phyloP scores from a whole-genome alignment of 2,888 invertebrate species.

The Brachyptera putata region DNA sequence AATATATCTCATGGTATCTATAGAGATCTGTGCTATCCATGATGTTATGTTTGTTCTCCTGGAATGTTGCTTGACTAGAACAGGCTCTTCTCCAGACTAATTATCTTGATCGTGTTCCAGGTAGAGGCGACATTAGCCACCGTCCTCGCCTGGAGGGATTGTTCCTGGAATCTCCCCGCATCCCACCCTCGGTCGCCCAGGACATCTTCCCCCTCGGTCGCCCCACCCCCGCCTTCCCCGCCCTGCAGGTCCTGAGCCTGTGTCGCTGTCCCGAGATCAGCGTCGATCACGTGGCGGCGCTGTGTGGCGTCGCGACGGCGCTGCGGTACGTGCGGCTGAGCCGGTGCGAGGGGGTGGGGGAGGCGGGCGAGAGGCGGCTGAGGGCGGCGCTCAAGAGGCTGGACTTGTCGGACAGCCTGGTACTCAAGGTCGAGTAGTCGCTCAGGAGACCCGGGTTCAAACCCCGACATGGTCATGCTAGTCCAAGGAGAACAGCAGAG shows the following conservation, averaged over 20 bases:
- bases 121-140: constrained; percentile 24
- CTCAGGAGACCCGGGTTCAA: too few relatives aligned
- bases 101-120: not conserved
- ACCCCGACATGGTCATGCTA: too few relatives aligned
- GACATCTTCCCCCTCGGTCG: constrained; percentile 28
- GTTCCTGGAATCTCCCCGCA: constrained; percentile 39
- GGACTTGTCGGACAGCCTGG: not conserved
- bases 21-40: too few relatives aligned
- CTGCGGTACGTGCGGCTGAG: constrained; percentile 35
- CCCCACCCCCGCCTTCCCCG: constrained; percentile 26
- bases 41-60: too few relatives aligned
- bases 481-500: too few relatives aligned
- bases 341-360: constrained; percentile 33
- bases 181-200: constrained; percentile 30
- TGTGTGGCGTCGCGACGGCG: constrained; percentile 25
- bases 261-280: constrained; percentile 37
- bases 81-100: too few relatives aligned
- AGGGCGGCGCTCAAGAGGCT: constrained; percentile 10
- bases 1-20: too few relatives aligned
- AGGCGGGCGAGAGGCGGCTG: constrained; percentile 22
- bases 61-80: too few relatives aligned
- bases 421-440: not conserved
- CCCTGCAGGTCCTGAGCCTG: constrained; percentile 34
- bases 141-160: constrained; percentile 36
- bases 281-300: constrained; percentile 30